Evolutionary conservation across 2,888 invertebrate genomes (phyloP).

Genomic region (Morpho helenor): DNA sequence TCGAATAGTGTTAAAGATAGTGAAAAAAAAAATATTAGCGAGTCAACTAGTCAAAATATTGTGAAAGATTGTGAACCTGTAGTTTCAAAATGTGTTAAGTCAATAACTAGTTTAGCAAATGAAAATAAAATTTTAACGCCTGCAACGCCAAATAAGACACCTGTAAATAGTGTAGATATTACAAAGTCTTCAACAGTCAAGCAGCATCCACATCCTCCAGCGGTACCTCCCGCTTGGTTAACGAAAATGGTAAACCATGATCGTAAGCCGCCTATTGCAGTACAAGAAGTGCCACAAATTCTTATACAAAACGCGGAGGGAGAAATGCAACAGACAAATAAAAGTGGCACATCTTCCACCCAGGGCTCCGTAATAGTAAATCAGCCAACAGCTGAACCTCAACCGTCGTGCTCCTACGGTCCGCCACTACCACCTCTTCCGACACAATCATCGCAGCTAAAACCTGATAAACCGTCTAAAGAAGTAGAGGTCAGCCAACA

Average conservation of each 20-base stretch:
- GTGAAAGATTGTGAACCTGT: slow-evolving; percentile 17
- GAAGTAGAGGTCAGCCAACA: slow-evolving; percentile 73
- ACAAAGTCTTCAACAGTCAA: slow-evolving; percentile 31
- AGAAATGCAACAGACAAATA: slow-evolving; percentile 38
- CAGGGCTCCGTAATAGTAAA: slow-evolving; percentile 38
- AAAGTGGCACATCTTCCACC: slow-evolving; percentile 40
- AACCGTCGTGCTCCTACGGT: slow-evolving; percentile 66
- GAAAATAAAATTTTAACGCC: slow-evolving; percentile 23
- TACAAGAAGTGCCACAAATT: slow-evolving; percentile 52
- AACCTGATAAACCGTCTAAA: slow-evolving; percentile 57
- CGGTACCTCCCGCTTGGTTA: slow-evolving; percentile 67
- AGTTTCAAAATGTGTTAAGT: slow-evolving; percentile 20
- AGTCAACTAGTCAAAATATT: slow-evolving; percentile 23
- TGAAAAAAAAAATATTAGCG: slow-evolving; percentile 30
- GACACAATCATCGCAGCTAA: slow-evolving; percentile 48
- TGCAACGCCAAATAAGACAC: slow-evolving; percentile 26
- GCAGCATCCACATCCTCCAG: slow-evolving; percentile 57
- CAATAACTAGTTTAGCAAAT: slow-evolving; percentile 11
- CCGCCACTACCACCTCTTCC: slow-evolving; percentile 39
- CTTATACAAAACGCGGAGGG: slow-evolving; percentile 52
- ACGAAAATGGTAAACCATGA: slow-evolving; percentile 31
- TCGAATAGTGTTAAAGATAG: slow-evolving; percentile 35
- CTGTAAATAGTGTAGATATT: slow-evolving; percentile 32
- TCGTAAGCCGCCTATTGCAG: slow-evolving; percentile 30
- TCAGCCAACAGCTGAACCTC: slow-evolving; percentile 43